Evolutionary conservation across 1,140 invertebrate species (phyloP), one percentile per base, ranked within the genome.

Genomic region (Vanessa tameamea): DNA sequence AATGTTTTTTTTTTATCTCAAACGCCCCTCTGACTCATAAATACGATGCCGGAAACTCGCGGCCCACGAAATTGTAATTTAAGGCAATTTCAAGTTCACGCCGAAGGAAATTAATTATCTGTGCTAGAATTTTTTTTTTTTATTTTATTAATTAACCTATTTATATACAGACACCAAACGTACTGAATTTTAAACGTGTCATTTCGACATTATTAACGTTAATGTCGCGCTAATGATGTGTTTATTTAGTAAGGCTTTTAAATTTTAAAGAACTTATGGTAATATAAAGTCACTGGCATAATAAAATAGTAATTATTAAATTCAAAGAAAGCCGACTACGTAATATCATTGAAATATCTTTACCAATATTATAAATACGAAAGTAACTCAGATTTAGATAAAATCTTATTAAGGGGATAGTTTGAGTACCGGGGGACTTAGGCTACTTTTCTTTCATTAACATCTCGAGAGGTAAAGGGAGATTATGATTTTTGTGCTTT

Each of bases 81-180:
- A 64, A 47, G 63, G 63, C 70, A 65, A 72, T 65, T 72, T 65
- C 63, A 72, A 72, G 70, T 72, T 72, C 37, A 55, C 70, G 47
- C 51, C 48, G 16, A 64, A 53, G 61, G 61, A 64, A 71, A 71
- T 71, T 71, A 64, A 71, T 71, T 71, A 47, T 64, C 69, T 53
- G 50, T 68, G n/a, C 15, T 70, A 67, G 65, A 23, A 65, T 48
- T 23, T 53, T 53, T 66, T n/a, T 51, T 23, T 43, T 26, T 61
- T 20, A 61, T 43, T 26, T 61, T 20, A 61, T 50, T 70, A 63
- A 70, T 70, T 59, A 63, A 57, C 26, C 57, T 61, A 70, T 70
- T 70, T 70, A 47, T 63, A 70, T 70, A 70, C 57, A 59, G 57
- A 47, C 26, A 47, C 20, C 53, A 14, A 57, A 57, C 23, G 20